A percentile compares a stretch with the other conserved stretches of the same genome.
Conservation (phyloP, 2,797 vertebrate genomes). For the Chrysocyon brachyurus region DNA sequence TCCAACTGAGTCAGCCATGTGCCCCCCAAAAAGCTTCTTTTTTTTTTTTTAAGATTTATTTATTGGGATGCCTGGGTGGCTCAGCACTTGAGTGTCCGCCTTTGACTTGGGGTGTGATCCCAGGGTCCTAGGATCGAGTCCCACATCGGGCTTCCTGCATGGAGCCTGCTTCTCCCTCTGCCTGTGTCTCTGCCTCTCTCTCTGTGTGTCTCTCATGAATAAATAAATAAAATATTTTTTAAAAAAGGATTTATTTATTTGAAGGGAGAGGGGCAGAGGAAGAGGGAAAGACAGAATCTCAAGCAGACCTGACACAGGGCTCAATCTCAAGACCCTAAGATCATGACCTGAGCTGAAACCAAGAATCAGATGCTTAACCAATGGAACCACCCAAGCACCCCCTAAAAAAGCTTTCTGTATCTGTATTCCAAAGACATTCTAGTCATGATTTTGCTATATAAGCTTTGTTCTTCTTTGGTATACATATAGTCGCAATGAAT, state of each 20-base stretch:
- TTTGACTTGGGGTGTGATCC: too few relatives aligned
- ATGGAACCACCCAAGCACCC: not conserved
- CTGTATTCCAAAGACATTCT: not conserved
- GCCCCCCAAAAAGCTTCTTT: not conserved
- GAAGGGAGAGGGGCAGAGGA: not conserved
- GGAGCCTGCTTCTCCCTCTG: too few relatives aligned
- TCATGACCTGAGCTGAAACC: not conserved
- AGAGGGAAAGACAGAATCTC: not conserved
- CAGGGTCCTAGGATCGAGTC: too few relatives aligned
- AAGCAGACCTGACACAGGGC: not conserved
- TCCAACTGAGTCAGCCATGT: not conserved
- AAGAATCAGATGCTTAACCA: not conserved
- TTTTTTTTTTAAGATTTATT: not conserved
- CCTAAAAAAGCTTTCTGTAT: not conserved
- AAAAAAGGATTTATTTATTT: not conserved
- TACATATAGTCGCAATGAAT: constrained; percentile 38
- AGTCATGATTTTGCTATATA: constrained; percentile 22
- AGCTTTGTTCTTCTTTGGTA: constrained; percentile 22
- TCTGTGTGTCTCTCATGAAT: too few relatives aligned
- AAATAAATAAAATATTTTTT: not conserved
- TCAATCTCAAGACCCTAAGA: not conserved
- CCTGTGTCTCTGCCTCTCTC: too few relatives aligned
- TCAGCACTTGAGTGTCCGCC: too few relatives aligned
- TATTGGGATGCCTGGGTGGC: not conserved
- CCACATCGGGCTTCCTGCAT: too few relatives aligned